phyloP scores from a whole-genome alignment of 2,888 invertebrate species.

The Acrobasis consociella region DNA sequence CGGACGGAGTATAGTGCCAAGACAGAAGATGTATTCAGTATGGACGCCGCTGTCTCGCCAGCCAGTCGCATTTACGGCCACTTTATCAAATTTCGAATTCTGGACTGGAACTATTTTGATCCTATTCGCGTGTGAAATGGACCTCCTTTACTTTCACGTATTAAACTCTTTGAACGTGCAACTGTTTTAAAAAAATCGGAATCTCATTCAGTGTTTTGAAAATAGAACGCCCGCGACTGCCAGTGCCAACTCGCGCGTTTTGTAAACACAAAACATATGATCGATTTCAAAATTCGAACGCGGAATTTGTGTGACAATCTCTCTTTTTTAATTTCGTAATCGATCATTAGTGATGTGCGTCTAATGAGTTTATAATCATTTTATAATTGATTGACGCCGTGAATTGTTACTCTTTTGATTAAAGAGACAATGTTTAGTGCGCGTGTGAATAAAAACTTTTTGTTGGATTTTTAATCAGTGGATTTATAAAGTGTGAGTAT shows the following conservation, averaged over 20 bases:
- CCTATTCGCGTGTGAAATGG: constrained; percentile 75
- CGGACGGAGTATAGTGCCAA: constrained; percentile 34
- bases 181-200: constrained; percentile 27
- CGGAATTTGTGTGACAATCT: constrained; percentile 2
- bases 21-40: constrained; percentile 62
- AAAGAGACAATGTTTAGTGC: constrained; percentile 12
- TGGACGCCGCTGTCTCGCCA: constrained; percentile 59
- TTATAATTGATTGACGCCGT: constrained; percentile 17
- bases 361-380: constrained; percentile 17
- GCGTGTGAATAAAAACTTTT: constrained; percentile 21
- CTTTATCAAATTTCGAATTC: constrained; percentile 69
- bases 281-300: constrained; percentile 25
- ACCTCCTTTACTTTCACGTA: constrained; percentile 72
- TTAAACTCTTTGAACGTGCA: constrained; percentile 41
- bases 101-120: constrained; percentile 71
- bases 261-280: constrained; percentile 55
- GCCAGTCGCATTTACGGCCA: constrained; percentile 55
- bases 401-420: not conserved
- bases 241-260: constrained; percentile 25
- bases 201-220: constrained; percentile 31
- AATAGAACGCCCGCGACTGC: constrained; percentile 30
- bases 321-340: constrained; percentile 17
- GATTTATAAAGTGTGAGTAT: constrained; percentile 18
- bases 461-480: constrained; percentile 15
- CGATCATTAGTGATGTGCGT: constrained; percentile 14